These are phyloP conservation scores for Melopsittacus undulatus DNA, from an alignment of 2,797 vertebrate genomes.

Conservation along the genomic window DNA sequence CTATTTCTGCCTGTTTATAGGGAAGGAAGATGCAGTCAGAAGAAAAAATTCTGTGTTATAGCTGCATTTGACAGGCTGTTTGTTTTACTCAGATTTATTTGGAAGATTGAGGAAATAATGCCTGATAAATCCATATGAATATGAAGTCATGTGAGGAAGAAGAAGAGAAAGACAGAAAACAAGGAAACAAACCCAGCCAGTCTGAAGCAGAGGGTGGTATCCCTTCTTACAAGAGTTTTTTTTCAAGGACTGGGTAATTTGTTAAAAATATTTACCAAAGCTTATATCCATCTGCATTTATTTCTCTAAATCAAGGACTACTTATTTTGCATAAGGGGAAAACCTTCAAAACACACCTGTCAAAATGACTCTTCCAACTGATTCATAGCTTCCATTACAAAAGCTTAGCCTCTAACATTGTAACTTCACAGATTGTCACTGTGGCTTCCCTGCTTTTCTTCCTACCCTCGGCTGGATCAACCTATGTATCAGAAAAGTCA, in stretches of 20 bases:
- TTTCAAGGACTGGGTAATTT: neutral
- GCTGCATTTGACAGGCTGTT: neutral
- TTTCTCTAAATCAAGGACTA: neutral
- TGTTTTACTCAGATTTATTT: constrained; percentile 10
- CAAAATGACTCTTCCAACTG: neutral
- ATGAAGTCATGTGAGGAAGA: neutral
- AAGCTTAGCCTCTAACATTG: neutral
- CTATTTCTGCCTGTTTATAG: neutral
- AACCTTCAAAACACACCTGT: neutral
- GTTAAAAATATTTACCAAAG: neutral
- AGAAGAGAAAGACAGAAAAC: neutral
- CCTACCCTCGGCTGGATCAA: neutral
- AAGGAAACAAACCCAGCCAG: neutral
- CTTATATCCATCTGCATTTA: neutral
- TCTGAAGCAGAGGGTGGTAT: neutral
- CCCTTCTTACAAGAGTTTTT: neutral
- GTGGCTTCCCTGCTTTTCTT: neutral
- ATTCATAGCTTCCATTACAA: neutral
- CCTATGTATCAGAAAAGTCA: neutral
- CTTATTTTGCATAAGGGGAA: neutral
- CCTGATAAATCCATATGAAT: neutral
- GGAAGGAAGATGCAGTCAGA: neutral
- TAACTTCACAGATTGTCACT: neutral
- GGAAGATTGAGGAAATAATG: neutral
- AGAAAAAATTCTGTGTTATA: neutral